These are phyloP conservation scores for Varanus komodoensis DNA, from an alignment of 2,113 vertebrate species.

Conservation along the genomic window DNA sequence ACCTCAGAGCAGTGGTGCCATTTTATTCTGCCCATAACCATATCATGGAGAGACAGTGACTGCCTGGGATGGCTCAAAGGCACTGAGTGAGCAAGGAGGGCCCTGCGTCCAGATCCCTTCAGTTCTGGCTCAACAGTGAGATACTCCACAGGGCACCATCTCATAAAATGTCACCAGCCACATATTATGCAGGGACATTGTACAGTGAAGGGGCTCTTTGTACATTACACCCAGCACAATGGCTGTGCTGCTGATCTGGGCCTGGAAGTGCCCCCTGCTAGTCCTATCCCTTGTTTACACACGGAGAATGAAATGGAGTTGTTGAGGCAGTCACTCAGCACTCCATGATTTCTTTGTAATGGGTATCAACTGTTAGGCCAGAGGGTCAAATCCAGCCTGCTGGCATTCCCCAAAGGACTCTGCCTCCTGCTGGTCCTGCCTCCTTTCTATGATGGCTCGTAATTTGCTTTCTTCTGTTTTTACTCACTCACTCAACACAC, in stretches of 20 bases:
- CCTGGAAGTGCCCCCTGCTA: background rate
- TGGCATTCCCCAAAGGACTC: no score
- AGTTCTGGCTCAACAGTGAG: background rate
- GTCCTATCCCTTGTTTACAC: background rate
- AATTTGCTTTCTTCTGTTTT: no score
- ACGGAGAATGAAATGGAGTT: slow-evolving; percentile 41
- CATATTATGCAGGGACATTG: slow-evolving; percentile 57
- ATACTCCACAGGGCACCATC: background rate
- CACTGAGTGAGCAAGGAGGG: no score
- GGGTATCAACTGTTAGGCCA: no score
- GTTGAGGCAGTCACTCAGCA: slow-evolving; percentile 74
- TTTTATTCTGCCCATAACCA: background rate
- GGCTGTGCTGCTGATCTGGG: background rate
- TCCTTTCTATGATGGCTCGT: no score
- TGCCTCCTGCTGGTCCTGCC: no score
- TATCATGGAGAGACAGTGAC: background rate
- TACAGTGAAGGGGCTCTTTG: background rate
- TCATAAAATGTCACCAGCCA: slow-evolving; percentile 64
- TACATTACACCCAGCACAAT: background rate
- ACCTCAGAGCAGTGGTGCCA: background rate
- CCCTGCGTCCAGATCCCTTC: no score
- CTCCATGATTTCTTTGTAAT: slow-evolving; percentile 68
- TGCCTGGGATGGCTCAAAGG: background rate
- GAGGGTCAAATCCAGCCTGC: no score
- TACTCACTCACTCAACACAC: no score